phyloP scores from a whole-genome alignment of 2,888 invertebrate genomes.

The Dioctria rufipes region DNA sequence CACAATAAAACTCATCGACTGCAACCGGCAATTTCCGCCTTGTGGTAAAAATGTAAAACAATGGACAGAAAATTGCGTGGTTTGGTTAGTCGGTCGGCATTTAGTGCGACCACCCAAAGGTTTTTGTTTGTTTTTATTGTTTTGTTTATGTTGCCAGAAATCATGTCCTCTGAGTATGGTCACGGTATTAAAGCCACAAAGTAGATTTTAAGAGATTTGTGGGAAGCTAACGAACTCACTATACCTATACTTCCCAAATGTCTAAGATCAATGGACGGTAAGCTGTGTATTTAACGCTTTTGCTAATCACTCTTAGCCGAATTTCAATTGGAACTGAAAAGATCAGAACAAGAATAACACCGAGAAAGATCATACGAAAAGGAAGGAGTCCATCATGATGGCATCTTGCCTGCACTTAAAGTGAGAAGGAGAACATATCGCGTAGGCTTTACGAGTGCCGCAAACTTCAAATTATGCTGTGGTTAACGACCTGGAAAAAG shows the following conservation, averaged over 20 bases:
- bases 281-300: not conserved
- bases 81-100: not conserved
- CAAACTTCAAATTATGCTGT: conserved; percentile 39
- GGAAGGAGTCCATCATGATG: not conserved
- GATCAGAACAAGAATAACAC: not conserved
- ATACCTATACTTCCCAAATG: not conserved
- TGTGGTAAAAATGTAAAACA: not conserved
- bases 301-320: not conserved
- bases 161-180: not conserved
- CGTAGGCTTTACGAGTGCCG: conserved; percentile 7
- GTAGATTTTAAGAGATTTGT: not conserved
- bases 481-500: conserved; percentile 34
- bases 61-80: conserved; percentile 3
- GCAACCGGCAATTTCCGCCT: not conserved
- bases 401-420: not conserved
- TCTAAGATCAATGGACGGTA: not conserved
- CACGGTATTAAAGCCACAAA: not conserved
- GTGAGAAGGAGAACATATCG: not conserved
- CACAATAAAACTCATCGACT: not conserved
- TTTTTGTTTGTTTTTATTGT: not conserved
- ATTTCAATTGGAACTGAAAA: not conserved
- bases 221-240: conserved; percentile 2
- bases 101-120: not conserved
- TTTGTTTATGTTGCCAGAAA: not conserved
- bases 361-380: not conserved